These are phyloP conservation scores for Lutjanus campechanus DNA, from an alignment of 2,797 vertebrate genomes.

Conservation along the genomic window DNA sequence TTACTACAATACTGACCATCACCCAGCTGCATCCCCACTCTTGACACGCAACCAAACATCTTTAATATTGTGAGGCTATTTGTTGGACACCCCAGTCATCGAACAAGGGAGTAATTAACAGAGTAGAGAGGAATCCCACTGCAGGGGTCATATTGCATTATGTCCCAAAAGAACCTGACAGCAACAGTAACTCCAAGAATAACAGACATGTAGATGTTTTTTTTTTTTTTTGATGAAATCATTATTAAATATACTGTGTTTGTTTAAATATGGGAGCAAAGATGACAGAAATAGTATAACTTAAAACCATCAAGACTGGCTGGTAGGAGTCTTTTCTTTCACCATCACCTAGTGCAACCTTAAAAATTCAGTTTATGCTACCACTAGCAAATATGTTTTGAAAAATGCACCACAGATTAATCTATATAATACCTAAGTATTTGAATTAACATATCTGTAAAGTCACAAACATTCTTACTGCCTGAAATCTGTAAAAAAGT, in stretches of 20 bases:
- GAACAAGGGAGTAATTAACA: conserved; percentile 67
- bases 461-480: not conserved
- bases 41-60: conserved; percentile 13
- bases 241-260: conserved; percentile 9
- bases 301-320: not conserved
- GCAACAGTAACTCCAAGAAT: conserved; percentile 18
- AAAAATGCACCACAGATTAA: not conserved
- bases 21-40: conserved; percentile 14
- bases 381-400: not conserved
- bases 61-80: conserved; percentile 58
- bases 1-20: conserved; percentile 59
- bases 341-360: not conserved
- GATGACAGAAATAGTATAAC: not conserved
- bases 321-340: conserved; percentile 11
- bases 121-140: conserved; percentile 59
- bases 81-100: conserved; percentile 66
- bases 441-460: not conserved
- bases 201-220: conserved; percentile 14
- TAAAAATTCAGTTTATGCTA: not conserved
- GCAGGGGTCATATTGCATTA: conserved; percentile 25
- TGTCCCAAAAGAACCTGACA: conserved; percentile 16
- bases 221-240: conserved; percentile 9
- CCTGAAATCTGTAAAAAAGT: not conserved
- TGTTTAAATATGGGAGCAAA: conserved; percentile 1
- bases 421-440: not conserved